These are phyloP conservation scores for Xerus rutilus DNA, from an alignment of 2,797 vertebrate species.

Conservation along the genomic window DNA sequence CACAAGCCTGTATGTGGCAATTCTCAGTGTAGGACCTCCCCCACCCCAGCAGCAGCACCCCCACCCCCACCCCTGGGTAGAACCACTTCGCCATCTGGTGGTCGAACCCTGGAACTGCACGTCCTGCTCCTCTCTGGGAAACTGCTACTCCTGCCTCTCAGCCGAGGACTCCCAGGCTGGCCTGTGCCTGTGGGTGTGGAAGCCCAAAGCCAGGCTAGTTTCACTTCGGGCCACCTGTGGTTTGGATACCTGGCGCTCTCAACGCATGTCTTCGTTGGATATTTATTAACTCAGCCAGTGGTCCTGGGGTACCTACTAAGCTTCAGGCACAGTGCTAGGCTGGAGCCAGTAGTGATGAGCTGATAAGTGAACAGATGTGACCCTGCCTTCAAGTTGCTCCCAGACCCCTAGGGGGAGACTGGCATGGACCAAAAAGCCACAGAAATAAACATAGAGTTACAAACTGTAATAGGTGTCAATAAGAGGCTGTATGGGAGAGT, in stretches of 20 bases:
- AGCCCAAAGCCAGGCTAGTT: not conserved
- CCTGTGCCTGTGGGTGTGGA: not conserved
- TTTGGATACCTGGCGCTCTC: not conserved
- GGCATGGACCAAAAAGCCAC: not conserved
- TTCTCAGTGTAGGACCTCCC: not conserved
- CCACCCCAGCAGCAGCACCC: not conserved
- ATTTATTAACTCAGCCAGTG: not conserved
- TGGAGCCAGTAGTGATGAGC: accelerated
- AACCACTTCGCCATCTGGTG: slow-evolving; percentile 57
- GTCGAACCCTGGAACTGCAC: not conserved
- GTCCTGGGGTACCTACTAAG: not conserved
- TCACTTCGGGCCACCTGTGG: not conserved
- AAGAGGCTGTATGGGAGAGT: not conserved
- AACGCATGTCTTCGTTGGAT: not conserved
- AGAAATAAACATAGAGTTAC: not conserved
- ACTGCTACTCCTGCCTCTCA: no score
- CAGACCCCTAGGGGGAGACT: not conserved
- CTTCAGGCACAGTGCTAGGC: not conserved
- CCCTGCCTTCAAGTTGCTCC: not conserved
- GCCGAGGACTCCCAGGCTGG: not conserved
- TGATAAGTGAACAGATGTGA: not conserved
- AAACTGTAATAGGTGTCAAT: not conserved
- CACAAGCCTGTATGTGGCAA: not conserved
- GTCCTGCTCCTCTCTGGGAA: not conserved
- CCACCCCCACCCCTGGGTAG: not conserved